phyloP scores from a whole-genome alignment of 2,888 invertebrate species.

The Napeogenes inachia region DNA sequence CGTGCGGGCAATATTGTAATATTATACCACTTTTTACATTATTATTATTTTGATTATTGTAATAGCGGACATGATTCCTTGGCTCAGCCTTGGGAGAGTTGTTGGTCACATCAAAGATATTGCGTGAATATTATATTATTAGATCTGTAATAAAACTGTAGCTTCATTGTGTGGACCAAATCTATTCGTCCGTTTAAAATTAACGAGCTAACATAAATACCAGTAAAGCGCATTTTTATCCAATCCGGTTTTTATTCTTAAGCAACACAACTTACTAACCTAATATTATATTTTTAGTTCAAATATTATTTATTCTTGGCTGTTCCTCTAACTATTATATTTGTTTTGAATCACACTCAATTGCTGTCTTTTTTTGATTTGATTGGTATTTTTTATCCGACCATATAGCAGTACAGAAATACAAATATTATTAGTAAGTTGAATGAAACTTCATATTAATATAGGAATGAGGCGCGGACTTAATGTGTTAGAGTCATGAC shows the following conservation, averaged over 20 bases:
- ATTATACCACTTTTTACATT: not conserved
- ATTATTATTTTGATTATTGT: not conserved
- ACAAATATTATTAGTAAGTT: not conserved
- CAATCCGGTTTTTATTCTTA: not conserved
- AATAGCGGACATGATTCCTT: too few species aligned
- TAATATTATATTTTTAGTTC: too few species aligned
- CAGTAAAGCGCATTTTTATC: not conserved
- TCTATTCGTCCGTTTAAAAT: not conserved
- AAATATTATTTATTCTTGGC: too few species aligned
- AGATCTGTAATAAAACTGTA: too few species aligned
- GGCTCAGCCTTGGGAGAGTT: too few species aligned
- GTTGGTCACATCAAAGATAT: too few species aligned
- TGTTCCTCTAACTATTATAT: too few species aligned
- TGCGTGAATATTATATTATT: too few species aligned
- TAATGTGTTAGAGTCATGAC: constrained; percentile 42
- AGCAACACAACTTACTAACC: not conserved
- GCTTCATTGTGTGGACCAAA: not conserved
- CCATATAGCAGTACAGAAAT: too few species aligned
- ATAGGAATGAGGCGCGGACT: constrained; percentile 10
- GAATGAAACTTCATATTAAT: constrained; percentile 13
- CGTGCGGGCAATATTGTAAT: constrained; percentile 32
- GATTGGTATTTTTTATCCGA: too few species aligned
- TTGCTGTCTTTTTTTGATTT: too few species aligned
- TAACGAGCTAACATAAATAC: constrained; percentile 1
- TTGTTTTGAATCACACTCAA: too few species aligned